phyloP scores from a whole-genome alignment of 1,140 invertebrate species.

The Aleiodes sp. region DNA sequence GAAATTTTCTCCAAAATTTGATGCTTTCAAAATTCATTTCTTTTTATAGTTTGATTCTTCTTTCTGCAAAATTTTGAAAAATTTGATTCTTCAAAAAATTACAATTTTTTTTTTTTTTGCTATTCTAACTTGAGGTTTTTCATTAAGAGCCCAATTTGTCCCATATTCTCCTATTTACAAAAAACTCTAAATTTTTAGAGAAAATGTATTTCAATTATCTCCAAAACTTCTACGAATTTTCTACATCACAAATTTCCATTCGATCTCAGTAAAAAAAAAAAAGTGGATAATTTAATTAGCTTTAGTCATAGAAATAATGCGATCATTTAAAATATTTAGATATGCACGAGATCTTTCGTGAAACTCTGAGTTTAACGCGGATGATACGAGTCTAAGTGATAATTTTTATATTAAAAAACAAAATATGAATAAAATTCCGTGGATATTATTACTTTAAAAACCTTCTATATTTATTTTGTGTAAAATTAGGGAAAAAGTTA shows the following conservation, averaged over 20 bases:
- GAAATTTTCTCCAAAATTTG: too few relatives aligned
- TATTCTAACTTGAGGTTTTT: too few relatives aligned
- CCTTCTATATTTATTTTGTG: constrained; percentile 22
- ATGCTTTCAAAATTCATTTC: too few relatives aligned
- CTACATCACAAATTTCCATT: background rate
- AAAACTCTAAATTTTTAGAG: too few relatives aligned
- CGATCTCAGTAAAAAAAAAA: background rate
- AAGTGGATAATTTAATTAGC: background rate
- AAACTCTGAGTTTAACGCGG: constrained; percentile 27
- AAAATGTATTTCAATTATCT: background rate
- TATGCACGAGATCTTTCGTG: too few relatives aligned
- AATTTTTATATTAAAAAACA: constrained; percentile 34
- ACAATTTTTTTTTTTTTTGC: too few relatives aligned
- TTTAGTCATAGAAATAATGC: background rate
- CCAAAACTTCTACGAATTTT: too few relatives aligned
- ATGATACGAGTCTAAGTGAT: constrained; percentile 27
- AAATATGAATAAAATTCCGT: background rate
- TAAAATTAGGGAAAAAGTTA: constrained; percentile 25
- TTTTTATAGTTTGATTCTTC: too few relatives aligned
- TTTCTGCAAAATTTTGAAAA: too few relatives aligned
- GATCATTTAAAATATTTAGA: background rate
- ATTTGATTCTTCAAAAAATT: too few relatives aligned
- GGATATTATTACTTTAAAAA: background rate
- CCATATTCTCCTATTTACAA: too few relatives aligned
- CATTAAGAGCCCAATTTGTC: too few relatives aligned